Conservation (phyloP, 2,113 vertebrate genomes). For the Patagioenas fasciata region DNA sequence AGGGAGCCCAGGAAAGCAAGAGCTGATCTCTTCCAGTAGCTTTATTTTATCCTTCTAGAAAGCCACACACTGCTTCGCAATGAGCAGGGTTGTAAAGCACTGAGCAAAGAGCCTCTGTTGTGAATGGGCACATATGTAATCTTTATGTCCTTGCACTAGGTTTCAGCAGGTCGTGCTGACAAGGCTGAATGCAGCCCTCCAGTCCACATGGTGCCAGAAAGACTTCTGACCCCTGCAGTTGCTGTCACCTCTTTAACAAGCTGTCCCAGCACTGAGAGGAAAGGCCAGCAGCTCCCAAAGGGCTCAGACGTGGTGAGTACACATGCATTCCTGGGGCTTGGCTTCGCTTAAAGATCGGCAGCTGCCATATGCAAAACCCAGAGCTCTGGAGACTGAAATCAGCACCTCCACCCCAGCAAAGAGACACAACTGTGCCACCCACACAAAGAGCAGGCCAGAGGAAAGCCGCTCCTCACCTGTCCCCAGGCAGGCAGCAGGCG, state of each 20-base stretch:
- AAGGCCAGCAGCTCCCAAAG: neutral
- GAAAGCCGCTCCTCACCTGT: neutral
- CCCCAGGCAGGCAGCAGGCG: fast-evolving
- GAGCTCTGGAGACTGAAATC: neutral
- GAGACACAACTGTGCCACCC: neutral
- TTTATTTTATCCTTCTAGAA: neutral
- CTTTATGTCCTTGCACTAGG: neutral
- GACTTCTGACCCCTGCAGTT: neutral
- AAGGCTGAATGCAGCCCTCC: neutral
- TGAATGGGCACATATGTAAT: fast-evolving
- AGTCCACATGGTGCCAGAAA: neutral
- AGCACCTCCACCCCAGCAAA: neutral
- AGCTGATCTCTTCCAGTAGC: neutral
- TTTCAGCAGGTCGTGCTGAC: neutral
- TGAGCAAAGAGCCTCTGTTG: neutral
- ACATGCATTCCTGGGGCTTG: fast-evolving
- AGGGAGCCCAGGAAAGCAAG: neutral
- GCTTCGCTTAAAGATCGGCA: neutral
- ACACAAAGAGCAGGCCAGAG: neutral
- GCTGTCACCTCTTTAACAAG: neutral
- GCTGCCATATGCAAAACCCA: neutral
- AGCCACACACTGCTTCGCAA: neutral
- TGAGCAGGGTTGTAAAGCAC: neutral
- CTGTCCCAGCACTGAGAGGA: neutral
- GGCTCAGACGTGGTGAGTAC: fast-evolving